A percentile compares a stretch with the other conserved stretches of the same genome.
Conservation (phyloP, 2,797 vertebrate species). For the Argentina silus region DNA sequence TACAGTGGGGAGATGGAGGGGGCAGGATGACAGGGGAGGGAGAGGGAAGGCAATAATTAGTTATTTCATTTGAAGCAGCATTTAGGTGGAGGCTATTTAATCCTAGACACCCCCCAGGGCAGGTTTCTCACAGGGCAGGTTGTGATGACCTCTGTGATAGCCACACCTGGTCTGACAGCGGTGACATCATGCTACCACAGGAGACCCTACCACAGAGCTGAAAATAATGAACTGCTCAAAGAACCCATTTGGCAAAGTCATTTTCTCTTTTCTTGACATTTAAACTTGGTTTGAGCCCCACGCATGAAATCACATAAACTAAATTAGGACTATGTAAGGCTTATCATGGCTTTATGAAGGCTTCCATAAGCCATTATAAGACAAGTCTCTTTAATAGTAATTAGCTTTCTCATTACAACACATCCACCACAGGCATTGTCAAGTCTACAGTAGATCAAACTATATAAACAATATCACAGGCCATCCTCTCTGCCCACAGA, state of each 20-base stretch:
- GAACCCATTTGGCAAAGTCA: not conserved
- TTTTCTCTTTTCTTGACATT: not conserved
- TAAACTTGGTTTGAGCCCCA: not conserved
- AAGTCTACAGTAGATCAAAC: too few species aligned
- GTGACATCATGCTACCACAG: not conserved
- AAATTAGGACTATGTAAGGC: too few species aligned
- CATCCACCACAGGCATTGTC: not conserved
- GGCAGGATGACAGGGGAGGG: not conserved
- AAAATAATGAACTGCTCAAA: not conserved
- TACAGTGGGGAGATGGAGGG: not conserved
- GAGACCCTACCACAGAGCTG: not conserved
- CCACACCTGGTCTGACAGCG: not conserved
- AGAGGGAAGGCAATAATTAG: slow-evolving; percentile 11
- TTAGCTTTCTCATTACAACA: not conserved
- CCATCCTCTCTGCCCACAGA: not conserved
- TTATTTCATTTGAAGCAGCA: slow-evolving; percentile 40
- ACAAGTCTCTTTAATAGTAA: not conserved
- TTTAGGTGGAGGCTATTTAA: slow-evolving; percentile 48
- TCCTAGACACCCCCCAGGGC: slow-evolving; percentile 49
- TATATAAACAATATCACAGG: not conserved
- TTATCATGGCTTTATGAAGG: too few species aligned
- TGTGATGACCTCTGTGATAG: not conserved
- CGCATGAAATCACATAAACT: not conserved
- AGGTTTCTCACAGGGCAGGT: slow-evolving; percentile 35
- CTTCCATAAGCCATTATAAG: too few species aligned